Evolutionary conservation across 2,113 vertebrate species (phyloP).

Genomic region (Halichoerus grypus): DNA sequence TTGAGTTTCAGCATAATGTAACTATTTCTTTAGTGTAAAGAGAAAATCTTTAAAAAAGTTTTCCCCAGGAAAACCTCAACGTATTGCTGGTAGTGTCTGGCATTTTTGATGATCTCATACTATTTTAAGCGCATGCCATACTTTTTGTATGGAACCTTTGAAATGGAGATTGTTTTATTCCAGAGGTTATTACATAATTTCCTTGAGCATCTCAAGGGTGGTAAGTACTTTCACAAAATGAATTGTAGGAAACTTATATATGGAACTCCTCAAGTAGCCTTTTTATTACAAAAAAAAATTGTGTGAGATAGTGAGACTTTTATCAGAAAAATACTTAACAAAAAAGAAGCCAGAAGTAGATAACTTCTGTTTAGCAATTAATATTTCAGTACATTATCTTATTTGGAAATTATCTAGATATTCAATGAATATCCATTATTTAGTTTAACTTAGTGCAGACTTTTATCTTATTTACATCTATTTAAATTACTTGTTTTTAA

Average conservation of each 20-base stretch:
- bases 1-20: neutral
- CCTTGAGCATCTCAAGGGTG: neutral
- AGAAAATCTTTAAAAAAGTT: neutral
- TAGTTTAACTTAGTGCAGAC: neutral
- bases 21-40: neutral
- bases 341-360: neutral
- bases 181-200: neutral
- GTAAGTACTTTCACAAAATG: neutral
- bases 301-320: neutral
- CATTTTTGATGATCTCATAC: neutral
- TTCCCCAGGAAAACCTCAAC: neutral
- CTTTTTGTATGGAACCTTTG: neutral
- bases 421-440: neutral
- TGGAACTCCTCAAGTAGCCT: neutral
- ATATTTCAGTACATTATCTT: neutral
- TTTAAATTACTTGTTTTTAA: neutral
- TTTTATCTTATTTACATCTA: neutral
- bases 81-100: neutral
- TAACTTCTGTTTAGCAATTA: neutral
- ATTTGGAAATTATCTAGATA: neutral
- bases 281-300: neutral
- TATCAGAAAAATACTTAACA: neutral
- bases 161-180: neutral
- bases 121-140: neutral
- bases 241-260: neutral